These are phyloP conservation scores for Leucopsar rothschildi DNA, from an alignment of 2,113 vertebrate species.

Conservation along the genomic window DNA sequence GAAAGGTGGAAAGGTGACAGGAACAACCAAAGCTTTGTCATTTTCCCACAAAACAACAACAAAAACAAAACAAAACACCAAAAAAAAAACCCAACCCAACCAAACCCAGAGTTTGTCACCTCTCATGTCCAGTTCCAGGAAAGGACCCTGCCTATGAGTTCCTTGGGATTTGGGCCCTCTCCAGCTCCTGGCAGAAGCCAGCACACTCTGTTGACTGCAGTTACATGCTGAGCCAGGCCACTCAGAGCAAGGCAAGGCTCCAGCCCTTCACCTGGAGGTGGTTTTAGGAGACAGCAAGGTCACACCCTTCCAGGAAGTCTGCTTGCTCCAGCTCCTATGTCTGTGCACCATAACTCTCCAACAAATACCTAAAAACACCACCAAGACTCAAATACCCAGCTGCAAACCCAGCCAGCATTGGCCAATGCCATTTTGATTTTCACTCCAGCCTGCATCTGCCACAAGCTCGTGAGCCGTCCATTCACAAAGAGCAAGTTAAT, in stretches of 20 bases:
- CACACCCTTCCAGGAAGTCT: not conserved
- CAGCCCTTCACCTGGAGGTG: not conserved
- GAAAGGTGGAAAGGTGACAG: not conserved
- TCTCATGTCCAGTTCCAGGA: not conserved
- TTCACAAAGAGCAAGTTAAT: constrained; percentile 33
- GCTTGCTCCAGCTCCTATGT: not conserved
- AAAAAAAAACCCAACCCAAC: not conserved
- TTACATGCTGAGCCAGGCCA: not conserved
- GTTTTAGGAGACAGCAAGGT: not conserved
- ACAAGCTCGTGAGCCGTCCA: not conserved
- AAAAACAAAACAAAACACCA: too few species aligned
- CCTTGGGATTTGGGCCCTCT: not conserved
- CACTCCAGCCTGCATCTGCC: not conserved
- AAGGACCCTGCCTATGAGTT: not conserved
- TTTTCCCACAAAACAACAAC: not conserved
- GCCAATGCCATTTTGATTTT: not conserved
- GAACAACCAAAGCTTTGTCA: not conserved
- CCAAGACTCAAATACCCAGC: not conserved
- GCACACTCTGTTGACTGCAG: not conserved
- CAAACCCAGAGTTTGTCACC: not conserved
- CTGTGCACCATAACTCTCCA: not conserved
- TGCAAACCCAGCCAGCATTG: not conserved
- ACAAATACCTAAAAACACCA: not conserved
- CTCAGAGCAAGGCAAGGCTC: not conserved
- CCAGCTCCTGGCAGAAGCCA: not conserved